A percentile compares a stretch with the other conserved stretches of the same genome.
Evolutionary conservation across 2,797 vertebrate genomes (phyloP).

Genomic region (Crenichthys baileyi): DNA sequence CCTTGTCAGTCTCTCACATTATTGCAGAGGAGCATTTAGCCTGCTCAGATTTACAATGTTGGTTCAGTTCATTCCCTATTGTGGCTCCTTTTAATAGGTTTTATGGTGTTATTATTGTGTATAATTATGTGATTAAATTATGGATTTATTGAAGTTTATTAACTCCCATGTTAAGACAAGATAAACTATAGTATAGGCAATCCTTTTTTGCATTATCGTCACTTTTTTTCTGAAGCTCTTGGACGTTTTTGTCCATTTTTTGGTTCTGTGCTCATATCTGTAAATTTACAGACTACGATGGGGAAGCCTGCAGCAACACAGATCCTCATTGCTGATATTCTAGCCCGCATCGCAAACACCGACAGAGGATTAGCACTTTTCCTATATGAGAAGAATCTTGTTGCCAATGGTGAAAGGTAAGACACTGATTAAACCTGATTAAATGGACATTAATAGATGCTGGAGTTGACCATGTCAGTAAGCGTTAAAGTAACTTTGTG

Average conservation of each 20-base stretch:
- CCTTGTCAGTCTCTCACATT: not conserved
- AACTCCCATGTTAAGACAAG: not conserved
- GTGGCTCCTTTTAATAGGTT: not conserved
- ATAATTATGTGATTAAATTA: no score
- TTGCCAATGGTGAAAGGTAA: slow-evolving; percentile 81
- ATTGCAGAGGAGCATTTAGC: not conserved
- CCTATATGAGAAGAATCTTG: slow-evolving; percentile 85
- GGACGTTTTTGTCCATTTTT: slow-evolving; percentile 15
- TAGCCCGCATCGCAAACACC: slow-evolving; percentile 88
- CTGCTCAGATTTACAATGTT: not conserved
- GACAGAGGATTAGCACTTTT: slow-evolving; percentile 90
- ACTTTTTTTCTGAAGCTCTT: slow-evolving; percentile 21
- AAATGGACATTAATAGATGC: not conserved
- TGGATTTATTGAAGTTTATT: not conserved
- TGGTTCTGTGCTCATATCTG: not conserved
- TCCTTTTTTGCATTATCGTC: not conserved
- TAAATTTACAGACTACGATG: slow-evolving; percentile 75
- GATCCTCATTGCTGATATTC: slow-evolving; percentile 87
- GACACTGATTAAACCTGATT: not conserved
- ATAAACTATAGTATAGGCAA: not conserved
- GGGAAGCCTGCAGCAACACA: slow-evolving; percentile 84
- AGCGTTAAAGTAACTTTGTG: no score
- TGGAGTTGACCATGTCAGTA: no score
- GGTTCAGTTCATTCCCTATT: not conserved
- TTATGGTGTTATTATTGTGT: not conserved